Percentiles rank a stretch among this genome's conserved stretches.
These are phyloP conservation scores for Dysmachus trigonus DNA, from an alignment of 2,888 invertebrate genomes.

Conservation along the genomic window DNA sequence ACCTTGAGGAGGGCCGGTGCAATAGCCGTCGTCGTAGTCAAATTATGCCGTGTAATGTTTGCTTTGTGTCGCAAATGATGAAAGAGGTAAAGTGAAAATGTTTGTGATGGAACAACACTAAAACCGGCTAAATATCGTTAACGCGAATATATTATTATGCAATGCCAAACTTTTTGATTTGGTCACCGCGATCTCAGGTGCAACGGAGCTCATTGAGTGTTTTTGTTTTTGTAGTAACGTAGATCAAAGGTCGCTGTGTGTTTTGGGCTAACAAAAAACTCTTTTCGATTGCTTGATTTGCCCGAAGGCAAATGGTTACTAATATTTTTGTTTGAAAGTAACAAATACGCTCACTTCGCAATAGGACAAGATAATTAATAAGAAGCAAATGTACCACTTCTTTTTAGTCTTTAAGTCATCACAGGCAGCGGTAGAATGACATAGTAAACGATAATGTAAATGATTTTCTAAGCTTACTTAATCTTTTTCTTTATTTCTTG, in stretches of 20 bases:
- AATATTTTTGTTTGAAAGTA: not conserved
- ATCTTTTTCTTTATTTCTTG: not conserved
- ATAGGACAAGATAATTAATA: not conserved
- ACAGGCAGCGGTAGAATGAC: not conserved
- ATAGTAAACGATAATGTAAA: not conserved
- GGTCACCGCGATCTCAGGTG: not conserved
- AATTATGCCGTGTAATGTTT: not conserved
- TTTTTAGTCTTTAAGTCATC: not conserved
- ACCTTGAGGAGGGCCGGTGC: constrained; percentile 21
- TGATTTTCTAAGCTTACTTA: not conserved
- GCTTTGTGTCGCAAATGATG: not conserved
- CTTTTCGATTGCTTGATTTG: not conserved
- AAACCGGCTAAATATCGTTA: not conserved
- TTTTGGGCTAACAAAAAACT: not conserved
- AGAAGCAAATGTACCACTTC: not conserved
- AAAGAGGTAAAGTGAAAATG: constrained; percentile 29
- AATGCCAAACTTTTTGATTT: not conserved
- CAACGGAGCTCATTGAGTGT: not conserved
- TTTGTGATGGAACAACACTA: constrained; percentile 12
- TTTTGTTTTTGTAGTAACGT: not conserved
- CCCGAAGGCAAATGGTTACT: not conserved
- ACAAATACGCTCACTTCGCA: not conserved
- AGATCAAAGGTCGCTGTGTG: not conserved
- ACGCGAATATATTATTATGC: not conserved
- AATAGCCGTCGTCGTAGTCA: not conserved